phyloP scores from a whole-genome alignment of 2,113 vertebrate genomes.

The Mastomys coucha region DNA sequence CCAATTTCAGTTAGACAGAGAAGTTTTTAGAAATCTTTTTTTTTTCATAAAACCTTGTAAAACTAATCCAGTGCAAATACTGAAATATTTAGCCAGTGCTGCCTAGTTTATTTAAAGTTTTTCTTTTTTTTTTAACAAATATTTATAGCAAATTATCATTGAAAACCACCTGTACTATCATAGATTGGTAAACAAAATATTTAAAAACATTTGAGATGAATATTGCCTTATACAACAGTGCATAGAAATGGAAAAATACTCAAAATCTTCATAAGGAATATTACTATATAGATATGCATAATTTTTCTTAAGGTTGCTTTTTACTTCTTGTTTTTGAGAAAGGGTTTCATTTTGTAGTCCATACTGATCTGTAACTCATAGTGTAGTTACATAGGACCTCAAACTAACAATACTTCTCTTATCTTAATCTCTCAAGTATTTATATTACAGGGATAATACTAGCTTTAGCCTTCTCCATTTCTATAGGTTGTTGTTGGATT shows the following conservation, averaged over 20 bases:
- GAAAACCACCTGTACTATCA: background rate
- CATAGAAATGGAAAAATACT: background rate
- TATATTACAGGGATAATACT: background rate
- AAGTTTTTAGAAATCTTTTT: background rate
- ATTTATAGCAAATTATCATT: conserved; percentile 42
- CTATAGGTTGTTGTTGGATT: background rate
- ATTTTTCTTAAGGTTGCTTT: background rate
- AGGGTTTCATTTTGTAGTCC: background rate
- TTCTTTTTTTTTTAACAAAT: conserved; percentile 2
- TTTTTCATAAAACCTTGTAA: conserved; percentile 25
- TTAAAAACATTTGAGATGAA: background rate
- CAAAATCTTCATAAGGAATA: background rate
- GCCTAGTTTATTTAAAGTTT: conserved; percentile 46
- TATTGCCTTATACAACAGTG: conserved; percentile 14
- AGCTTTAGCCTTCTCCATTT: conserved; percentile 5
- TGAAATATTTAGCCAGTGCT: conserved; percentile 8
- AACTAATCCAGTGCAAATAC: conserved; percentile 7
- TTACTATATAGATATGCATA: background rate
- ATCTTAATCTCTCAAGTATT: background rate
- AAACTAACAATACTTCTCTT: background rate
- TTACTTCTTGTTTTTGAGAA: background rate
- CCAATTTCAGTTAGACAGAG: background rate
- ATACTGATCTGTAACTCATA: background rate
- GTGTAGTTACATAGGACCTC: background rate
- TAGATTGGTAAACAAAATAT: conserved; percentile 8